A percentile compares a stretch with the other conserved stretches of the same genome.
Evolutionary conservation across 1,140 invertebrate genomes (phyloP).

Genomic region (Danaus melanippus): DNA sequence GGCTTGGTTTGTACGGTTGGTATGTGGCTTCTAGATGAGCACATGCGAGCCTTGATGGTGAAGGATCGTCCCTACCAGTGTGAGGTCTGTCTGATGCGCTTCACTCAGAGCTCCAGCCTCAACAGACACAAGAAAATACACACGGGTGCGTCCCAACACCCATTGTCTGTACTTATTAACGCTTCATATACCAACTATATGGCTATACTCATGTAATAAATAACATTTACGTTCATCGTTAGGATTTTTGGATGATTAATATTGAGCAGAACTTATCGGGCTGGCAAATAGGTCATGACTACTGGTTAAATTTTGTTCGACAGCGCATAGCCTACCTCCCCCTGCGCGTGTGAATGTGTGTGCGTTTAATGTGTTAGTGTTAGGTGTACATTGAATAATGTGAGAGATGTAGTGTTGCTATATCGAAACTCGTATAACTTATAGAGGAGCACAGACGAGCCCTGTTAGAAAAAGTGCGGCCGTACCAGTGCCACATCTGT

Average conservation of each 20-base stretch:
- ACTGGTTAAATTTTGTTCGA: no score
- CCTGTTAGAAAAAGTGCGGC: constrained; percentile 75
- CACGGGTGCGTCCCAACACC: constrained; percentile 74
- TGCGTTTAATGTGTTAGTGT: constrained; percentile 20
- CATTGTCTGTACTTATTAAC: neutral
- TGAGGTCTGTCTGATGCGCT: constrained; percentile 81
- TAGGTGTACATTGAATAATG: constrained; percentile 41
- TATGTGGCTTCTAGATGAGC: constrained; percentile 70
- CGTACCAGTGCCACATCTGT: constrained; percentile 76
- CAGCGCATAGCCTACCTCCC: constrained; percentile 47
- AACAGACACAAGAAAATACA: constrained; percentile 89
- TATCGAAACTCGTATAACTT: constrained; percentile 70
- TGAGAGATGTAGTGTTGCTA: constrained; percentile 57
- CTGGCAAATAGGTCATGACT: no score
- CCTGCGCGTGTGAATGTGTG: constrained; percentile 58
- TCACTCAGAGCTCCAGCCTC: constrained; percentile 84
- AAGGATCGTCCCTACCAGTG: constrained; percentile 84
- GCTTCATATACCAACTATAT: no score
- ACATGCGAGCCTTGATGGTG: constrained; percentile 71
- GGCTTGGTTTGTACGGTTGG: constrained; percentile 35
- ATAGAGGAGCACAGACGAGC: constrained; percentile 73
- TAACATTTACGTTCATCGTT: no score
- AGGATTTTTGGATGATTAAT: no score
- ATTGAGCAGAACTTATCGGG: no score
- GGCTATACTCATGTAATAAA: no score